Evolutionary conservation across 2,797 vertebrate species (phyloP).

Genomic region (Gymnodraco acuticeps): DNA sequence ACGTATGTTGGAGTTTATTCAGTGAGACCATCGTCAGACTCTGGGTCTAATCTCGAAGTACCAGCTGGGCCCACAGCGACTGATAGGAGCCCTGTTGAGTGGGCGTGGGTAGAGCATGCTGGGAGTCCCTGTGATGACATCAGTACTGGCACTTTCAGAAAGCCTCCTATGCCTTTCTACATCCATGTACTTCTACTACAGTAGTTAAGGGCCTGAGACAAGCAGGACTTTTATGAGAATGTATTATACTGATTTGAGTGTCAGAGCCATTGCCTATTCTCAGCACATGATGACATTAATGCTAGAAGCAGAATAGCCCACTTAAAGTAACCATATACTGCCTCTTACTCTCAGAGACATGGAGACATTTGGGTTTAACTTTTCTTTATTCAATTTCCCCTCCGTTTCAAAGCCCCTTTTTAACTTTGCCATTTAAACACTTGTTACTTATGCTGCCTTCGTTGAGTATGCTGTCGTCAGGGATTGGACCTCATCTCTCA

Average conservation of each 20-base stretch:
- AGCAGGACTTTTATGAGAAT: neutral
- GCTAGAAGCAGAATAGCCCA: neutral
- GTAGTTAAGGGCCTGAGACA: neutral
- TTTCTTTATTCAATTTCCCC: no score
- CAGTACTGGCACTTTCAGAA: constrained; percentile 1
- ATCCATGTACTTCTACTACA: neutral
- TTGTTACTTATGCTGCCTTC: constrained; percentile 10
- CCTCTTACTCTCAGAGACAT: neutral
- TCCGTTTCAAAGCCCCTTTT: no score
- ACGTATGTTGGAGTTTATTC: neutral
- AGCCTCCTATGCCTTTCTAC: neutral
- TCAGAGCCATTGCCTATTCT: neutral
- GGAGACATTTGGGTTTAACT: no score
- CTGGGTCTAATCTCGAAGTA: constrained; percentile 75
- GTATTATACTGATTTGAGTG: neutral
- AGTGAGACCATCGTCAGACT: neutral
- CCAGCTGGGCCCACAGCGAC: constrained; percentile 61
- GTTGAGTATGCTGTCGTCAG: constrained; percentile 32
- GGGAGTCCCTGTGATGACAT: constrained; percentile 14
- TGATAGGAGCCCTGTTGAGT: constrained; percentile 73
- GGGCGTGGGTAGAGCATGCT: constrained; percentile 57
- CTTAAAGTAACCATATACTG: neutral
- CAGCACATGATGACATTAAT: neutral
- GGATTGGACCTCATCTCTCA: constrained; percentile 37
- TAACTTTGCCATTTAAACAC: no score